Base-by-base conservation (phyloP, 1,140 invertebrate species). In the Atta cephalotes region DNA sequence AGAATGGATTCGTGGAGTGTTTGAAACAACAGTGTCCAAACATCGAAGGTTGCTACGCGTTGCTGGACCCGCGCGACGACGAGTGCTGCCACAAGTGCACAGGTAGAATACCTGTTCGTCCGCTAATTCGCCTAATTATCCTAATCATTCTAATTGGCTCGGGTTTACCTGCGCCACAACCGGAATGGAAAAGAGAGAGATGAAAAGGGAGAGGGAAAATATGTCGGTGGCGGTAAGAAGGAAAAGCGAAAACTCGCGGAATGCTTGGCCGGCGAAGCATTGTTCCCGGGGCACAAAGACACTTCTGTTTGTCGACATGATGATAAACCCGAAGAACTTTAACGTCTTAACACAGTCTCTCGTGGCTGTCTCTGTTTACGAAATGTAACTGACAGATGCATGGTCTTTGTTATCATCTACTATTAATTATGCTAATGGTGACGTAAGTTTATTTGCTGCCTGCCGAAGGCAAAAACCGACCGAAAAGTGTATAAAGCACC, bases 1-100 rank as follows among this genome's bases (percentile, higher is more conserved):
- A 98, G 97, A 97, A 97, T 93, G 97, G 97, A 16, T 97, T 97
- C 92, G 97, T 98, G 0, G 96, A 97, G 88, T 98, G 97, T 92
- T 93, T 95, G 65, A 94, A 96, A 87, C 95, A 96, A 76, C 95
- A 95, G 70, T 98, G 97, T 93, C 97, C 97, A 0, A 96, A 96
- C 82, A 96, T 96, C 74, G 96, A 97, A 87, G 97, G 97, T 71
- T 97, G 97, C 92, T 97, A 97, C 91, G 96, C 97, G 94, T 91
- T 97, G 25, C 93, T 97, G 45, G 95, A 96, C 35, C 95, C 95
- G 78, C 93, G 95, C 9, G 95, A 95, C 39, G 96, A 96, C 78
- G 95, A 96, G 39, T 97, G 97, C 90, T 97, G 97, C 92, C 95
- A 96, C 85, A 95, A 95, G 91, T 97, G 97, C 89, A 97, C 97